phyloP scores from a whole-genome alignment of 2,113 vertebrate genomes.

The Pollimyrus isidori region DNA sequence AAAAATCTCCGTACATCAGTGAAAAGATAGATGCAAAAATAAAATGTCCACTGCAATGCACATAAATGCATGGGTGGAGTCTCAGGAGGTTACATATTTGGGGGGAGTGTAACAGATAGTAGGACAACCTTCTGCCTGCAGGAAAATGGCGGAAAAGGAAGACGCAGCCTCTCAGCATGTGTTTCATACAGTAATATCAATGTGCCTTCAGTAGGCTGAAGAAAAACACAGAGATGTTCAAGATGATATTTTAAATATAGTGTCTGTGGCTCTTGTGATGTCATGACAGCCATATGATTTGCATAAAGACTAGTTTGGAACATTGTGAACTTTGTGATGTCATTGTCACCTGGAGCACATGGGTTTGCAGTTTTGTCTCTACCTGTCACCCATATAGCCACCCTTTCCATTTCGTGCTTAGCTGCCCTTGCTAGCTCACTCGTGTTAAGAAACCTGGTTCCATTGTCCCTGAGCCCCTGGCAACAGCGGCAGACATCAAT shows the following conservation, averaged over 20 bases:
- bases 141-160: neutral
- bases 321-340: neutral
- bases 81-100: neutral
- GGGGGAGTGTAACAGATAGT: neutral
- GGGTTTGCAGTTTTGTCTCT: neutral
- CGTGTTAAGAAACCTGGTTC: neutral
- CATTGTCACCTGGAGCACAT: neutral
- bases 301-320: neutral
- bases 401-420: neutral
- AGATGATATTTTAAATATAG: neutral
- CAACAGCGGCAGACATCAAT: neutral
- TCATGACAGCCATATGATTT: neutral
- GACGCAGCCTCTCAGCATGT: neutral
- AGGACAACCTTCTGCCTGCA: neutral
- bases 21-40: no score
- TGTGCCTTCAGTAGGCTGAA: neutral
- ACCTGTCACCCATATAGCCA: neutral
- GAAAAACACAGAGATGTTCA: neutral
- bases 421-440: neutral
- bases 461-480: neutral
- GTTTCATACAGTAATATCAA: slow-evolving; percentile 3
- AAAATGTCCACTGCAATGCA: no score
- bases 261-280: neutral
- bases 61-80: no score
- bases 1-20: no score